Base-by-base conservation (phyloP, 1,140 invertebrate genomes). In the Apis florea region DNA sequence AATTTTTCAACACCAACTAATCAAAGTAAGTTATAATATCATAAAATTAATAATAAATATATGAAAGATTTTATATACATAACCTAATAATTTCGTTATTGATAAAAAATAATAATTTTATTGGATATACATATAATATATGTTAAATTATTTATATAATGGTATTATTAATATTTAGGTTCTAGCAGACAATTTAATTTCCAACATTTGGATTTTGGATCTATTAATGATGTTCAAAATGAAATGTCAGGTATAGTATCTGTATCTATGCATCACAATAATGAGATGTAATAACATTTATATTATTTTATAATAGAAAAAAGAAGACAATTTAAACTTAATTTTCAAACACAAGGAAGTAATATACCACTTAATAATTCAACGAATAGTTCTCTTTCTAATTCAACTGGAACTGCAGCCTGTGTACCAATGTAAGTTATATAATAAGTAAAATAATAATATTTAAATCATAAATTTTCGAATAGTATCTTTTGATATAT, bases 151-250 rank as follows among this genome's bases (percentile, higher is more conserved):
- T 51, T 15, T 12, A n/a, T 31, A 5, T 11, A 61, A 82, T 58
- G 40, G 68, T 68, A 67, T 68, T 66, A 12, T 69, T 13, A 51
- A 66, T 64, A 59, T 89, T 89, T 74, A 93, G 93, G 93, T 85
- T 90, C 91, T 56, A 84, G 84, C 47, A 90, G 92, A 79, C 73
- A 90, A 66, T 94, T 93, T 83, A 93, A 88, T 85, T 93, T 93
- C 89, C 90, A 92, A 79, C 90, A 90, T 79, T 40, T 94, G 85
- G 93, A 93, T 76, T 93, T 94, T 86, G 90, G 92, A 89, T 88
- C 90, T 51, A 94, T 92, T 73, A 91, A 86, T 85, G 93, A 93
- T 63, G 88, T 93, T 88, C 92, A 93, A 87, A 93, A 93, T 83
- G 92, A 93, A 67, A 87, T 92, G 83, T 90, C 89, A 76, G 90